Base-by-base conservation (phyloP, 2,888 invertebrate genomes). In the Dinocampus coccinellae region DNA sequence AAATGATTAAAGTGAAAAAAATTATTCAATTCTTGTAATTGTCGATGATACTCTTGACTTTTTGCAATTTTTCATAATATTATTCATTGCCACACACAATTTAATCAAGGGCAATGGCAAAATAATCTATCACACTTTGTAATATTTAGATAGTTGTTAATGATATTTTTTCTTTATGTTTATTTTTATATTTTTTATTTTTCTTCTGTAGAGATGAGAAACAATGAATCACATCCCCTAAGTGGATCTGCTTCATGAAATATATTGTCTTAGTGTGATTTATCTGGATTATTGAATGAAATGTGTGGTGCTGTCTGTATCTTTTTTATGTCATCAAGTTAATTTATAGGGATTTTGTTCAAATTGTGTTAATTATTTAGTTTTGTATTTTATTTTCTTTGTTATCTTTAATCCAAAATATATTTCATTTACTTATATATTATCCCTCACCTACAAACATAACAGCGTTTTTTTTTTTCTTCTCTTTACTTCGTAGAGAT, bases 1-100 rank as follows among this genome's bases (percentile, higher is more conserved):
- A n/a, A n/a, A 42, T 2, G n/a, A 42, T n/a, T n/a, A 13, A 42
- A 42, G n/a, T 42, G 2, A 0, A 2, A 42, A 42, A 42, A n/a
- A 61, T 69, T 70, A 74, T 70, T 61, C 68, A 57, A 74, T 47
- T 58, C 74, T 69, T 64, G 70, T 75, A 75, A 75, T 75, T 73
- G 64, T 72, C 55, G 24, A n/a, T n/a, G 39, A 33, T 10, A 53
- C 26, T n/a, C 36, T 57, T 57, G 10, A 1, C n/a, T 13, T 55
- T 26, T n/a, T n/a, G n/a, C n/a, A n/a, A n/a, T 2, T 26, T 55
- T 29, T 26, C 4, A 24, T 22, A n/a, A 6, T 7, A 3, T 16
- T 47, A 20, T 47, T 47, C n/a, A 7, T 47, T 7, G 42, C 0
- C 47, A 47, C 16, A n/a, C 3, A 16, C 16, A 47, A 47, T n/a